Evolutionary conservation across 1,140 invertebrate genomes (phyloP).

Genomic region (Drosophila varians): DNA sequence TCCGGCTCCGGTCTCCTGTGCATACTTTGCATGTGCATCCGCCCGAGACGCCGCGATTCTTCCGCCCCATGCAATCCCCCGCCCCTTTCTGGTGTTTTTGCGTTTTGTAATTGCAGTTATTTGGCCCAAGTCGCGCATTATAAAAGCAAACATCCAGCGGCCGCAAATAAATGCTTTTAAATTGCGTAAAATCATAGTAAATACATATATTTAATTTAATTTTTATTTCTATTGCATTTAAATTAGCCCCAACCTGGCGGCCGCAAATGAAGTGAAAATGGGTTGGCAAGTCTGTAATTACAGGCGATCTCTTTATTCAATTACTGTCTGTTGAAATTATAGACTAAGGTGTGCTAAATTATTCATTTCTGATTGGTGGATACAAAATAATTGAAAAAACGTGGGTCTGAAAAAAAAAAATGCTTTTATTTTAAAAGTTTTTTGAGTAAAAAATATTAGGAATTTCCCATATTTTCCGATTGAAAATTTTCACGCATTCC

Average conservation of each 20-base stretch:
- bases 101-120: conserved; percentile 75
- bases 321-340: conserved; percentile 28
- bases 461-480: not conserved
- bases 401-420: too few relatives aligned
- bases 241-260: conserved; percentile 26
- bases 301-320: conserved; percentile 25
- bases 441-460: not conserved
- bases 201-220: conserved; percentile 53
- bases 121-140: conserved; percentile 50
- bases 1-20: conserved; percentile 8
- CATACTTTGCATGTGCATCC: conserved; percentile 74
- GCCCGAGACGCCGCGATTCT: conserved; percentile 52
- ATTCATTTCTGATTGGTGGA: not conserved
- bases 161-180: conserved; percentile 28
- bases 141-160: conserved; percentile 48
- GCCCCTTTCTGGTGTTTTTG: not conserved
- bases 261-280: conserved; percentile 63
- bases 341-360: conserved; percentile 2
- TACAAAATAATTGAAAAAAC: conserved; percentile 2
- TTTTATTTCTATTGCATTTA: conserved; percentile 63
- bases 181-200: conserved; percentile 46
- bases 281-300: conserved; percentile 35
- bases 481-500: conserved; percentile 10
- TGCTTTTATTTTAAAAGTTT: not conserved
- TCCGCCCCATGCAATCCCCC: not conserved